Evolutionary conservation across 2,113 vertebrate species (phyloP), one percentile per base, ranked within the genome.

Genomic region (Dasyurus viverrinus): DNA sequence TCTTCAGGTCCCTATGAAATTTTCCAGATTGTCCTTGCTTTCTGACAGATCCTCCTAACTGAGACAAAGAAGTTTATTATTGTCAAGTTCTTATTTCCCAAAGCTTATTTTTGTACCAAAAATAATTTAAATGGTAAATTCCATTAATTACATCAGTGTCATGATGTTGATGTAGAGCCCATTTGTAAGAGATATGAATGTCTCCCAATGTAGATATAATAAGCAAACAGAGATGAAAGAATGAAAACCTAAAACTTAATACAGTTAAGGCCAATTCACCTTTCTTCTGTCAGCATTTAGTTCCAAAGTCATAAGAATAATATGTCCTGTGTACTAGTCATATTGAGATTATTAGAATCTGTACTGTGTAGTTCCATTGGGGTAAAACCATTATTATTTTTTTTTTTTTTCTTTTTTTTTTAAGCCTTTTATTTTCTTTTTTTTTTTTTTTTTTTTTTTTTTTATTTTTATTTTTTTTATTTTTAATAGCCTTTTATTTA

Each of bases 111-210:
- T 94, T 57, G 24, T 8, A 3, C 90, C 27, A 26, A 93, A 95
- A 95, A 89, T 91, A 92, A 96, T 93, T 95, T 96, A 92, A 95
- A 95, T 53, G 48, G 92, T 94, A 93, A 93, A 84, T 92, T 53
- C 52, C 42, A 0, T 24, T 92, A 48, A 84, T 16, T 96, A 8
- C 84, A 91, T 96, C 84, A 96, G 60, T 22, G 10, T 60, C 91
- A 92, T 89, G 27, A n/a, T 93, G 52, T 60, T 60, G 57, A 2
- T 91, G 50, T 2, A 76, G 92, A 94, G 48, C 19, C 1, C 8
- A n/a, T 92, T 25, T 90, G 19, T 89, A 53, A 93, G 93, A 42
- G 8, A 57, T 94, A 60, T 27, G 12, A 19, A 23, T 3, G 94
- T 42, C 48, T 95, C 53, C 84, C 90, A 91, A 57, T 9, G 90